phyloP scores from a whole-genome alignment of 2,113 vertebrate species.

The Platysternon megacephalum region DNA sequence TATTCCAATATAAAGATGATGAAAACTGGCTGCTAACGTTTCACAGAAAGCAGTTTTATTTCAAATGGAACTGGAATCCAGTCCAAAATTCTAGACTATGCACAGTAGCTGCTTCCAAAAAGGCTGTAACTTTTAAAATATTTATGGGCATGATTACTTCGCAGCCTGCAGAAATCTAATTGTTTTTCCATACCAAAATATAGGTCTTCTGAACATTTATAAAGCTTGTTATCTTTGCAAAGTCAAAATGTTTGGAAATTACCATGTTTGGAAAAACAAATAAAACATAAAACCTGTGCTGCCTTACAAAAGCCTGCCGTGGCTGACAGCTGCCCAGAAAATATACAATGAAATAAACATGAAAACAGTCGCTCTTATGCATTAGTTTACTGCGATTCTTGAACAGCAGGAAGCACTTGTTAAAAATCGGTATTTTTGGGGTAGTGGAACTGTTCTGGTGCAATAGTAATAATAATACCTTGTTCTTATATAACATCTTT shows the following conservation, averaged over 20 bases:
- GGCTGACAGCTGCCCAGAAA: not conserved
- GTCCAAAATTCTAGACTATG: not conserved
- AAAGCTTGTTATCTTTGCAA: not conserved
- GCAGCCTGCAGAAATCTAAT: not conserved
- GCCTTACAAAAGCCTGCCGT: not conserved
- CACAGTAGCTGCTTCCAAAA: constrained; percentile 6
- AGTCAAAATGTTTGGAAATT: not conserved
- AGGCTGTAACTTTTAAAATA: not conserved
- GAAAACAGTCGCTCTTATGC: not conserved
- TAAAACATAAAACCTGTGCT: not conserved
- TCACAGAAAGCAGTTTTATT: not conserved
- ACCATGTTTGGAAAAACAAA: not conserved
- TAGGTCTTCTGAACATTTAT: not conserved
- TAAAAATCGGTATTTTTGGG: not conserved
- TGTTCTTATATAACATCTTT: not conserved
- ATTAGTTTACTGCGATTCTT: not conserved
- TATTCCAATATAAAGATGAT: not conserved
- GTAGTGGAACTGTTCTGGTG: not conserved
- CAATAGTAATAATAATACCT: not conserved
- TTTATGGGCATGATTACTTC: constrained; percentile 11
- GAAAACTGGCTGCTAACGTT: not conserved
- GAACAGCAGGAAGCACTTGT: not conserved
- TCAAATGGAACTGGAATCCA: not conserved
- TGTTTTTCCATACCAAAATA: not conserved
- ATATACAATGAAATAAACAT: not conserved